Percentiles rank a stretch among this genome's conserved stretches.
phyloP scores from a whole-genome alignment of 1,140 invertebrate species.

The Tetramorium simillimum region DNA sequence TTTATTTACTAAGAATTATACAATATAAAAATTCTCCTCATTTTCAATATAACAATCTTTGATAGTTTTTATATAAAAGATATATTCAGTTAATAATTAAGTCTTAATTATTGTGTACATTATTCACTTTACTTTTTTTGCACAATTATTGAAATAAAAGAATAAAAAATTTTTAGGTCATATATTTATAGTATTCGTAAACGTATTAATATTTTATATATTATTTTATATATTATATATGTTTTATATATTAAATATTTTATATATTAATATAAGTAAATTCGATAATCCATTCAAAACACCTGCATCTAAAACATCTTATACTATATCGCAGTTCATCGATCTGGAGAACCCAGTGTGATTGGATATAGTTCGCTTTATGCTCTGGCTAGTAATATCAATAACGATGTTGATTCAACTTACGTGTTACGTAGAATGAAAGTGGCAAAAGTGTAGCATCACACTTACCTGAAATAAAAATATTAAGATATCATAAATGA shows the following conservation, averaged over 20 bases:
- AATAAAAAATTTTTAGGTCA: background rate
- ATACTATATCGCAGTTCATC: background rate
- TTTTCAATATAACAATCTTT: background rate
- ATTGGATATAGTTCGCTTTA: constrained; percentile 14
- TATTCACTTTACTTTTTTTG: background rate
- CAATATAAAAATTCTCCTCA: background rate
- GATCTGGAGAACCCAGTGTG: background rate
- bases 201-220: too few relatives aligned
- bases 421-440: constrained; percentile 34
- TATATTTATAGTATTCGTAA: background rate
- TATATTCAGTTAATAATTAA: background rate
- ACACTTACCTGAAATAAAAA: constrained; percentile 58
- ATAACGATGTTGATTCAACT: constrained; percentile 20
- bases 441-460: background rate
- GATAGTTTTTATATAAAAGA: background rate
- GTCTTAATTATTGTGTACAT: background rate
- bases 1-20: background rate
- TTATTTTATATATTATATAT: too few relatives aligned
- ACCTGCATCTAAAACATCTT: background rate
- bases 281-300: background rate
- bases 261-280: background rate
- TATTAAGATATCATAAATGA: background rate
- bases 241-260: background rate
- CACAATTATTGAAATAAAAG: background rate
- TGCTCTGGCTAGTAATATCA: background rate